Base-by-base conservation (phyloP, 1,140 invertebrate species). In the Macrocentrus cingulum region DNA sequence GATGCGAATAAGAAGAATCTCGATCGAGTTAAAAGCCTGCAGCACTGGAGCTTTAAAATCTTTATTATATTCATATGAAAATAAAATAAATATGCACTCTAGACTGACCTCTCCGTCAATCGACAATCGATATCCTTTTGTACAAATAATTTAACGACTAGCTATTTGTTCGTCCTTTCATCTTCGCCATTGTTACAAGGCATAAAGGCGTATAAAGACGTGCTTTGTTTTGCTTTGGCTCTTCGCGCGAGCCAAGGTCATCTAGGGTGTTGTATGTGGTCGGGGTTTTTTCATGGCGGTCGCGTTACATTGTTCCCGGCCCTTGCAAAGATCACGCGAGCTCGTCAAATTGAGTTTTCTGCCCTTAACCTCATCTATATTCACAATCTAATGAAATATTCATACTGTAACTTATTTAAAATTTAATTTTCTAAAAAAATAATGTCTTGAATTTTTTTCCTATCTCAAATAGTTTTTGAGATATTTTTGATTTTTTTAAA, bases 211-310 rank as follows among this genome's bases (percentile, higher is more conserved):
- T 11, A 49, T 37, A 34, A 51, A 51, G 49, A 51, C 15, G 34
- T 51, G 13, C 29, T 51, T 51, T 51, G 49, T 51, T 51, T 51
- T 51, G 49, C 32, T 36, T 51, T 51, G 20, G 49, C 25, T 37
- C 34, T 51, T 51, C 49, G 32, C 32, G 32, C 25, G 16, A 46
- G 49, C 23, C 49, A 51, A 51, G 49, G 32, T 36, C 23, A 36
- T 20, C 49, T 51, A 36, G 11, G 37, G 16, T 39, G 36, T 39
- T 51, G 32, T 51, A 51, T 19, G 32, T 51, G 49, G 49, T 51
- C 49, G 49, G 25, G 49, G 49, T 51, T 51, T 32, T 19, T 49
- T 49, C 15, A 34, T 50, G 7, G 46, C 18, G 18, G 18, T 9
- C 25, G 3, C 13, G 3, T 39, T 39, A 39, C 15, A 4, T 8